Evolutionary conservation across 2,888 invertebrate species (phyloP).

Genomic region (Habroteleia sp.): DNA sequence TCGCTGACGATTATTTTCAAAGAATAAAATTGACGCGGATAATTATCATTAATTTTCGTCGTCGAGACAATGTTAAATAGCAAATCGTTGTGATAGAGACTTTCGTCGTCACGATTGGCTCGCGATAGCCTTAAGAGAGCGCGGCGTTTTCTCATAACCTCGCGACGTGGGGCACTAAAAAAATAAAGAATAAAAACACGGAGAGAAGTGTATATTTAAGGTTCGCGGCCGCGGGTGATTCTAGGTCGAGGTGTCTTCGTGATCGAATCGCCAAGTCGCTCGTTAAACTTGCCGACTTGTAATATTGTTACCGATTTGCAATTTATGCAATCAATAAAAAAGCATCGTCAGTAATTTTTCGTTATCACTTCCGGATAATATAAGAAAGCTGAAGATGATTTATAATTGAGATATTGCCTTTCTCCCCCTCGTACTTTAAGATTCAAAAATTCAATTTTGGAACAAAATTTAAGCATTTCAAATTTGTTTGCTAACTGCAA

Average conservation of each 20-base stretch:
- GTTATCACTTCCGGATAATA: too few relatives aligned
- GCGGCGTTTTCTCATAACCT: conserved; percentile 59
- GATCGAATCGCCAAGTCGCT: conserved; percentile 60
- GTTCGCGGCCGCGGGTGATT: conserved; percentile 63
- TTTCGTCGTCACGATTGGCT: conserved; percentile 56
- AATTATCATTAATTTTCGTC: conserved; percentile 57
- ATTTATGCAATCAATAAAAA: too few relatives aligned
- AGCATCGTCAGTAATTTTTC: too few relatives aligned
- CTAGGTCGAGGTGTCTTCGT: conserved; percentile 68
- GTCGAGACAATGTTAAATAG: conserved; percentile 39
- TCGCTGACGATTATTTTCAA: conserved; percentile 11
- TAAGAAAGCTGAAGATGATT: too few relatives aligned
- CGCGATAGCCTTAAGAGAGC: conserved; percentile 50
- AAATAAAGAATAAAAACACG: conserved; percentile 41
- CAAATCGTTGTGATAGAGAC: conserved; percentile 42
- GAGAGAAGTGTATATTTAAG: conserved; percentile 50
- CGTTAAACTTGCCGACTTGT: conserved; percentile 62
- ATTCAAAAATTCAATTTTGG: too few relatives aligned
- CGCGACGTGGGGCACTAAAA: conserved; percentile 35
- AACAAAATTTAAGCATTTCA: too few relatives aligned
- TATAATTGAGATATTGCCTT: too few relatives aligned
- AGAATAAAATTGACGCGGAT: conserved; percentile 40
- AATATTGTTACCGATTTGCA: conserved; percentile 57
- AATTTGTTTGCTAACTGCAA: too few relatives aligned
- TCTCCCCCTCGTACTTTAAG: too few relatives aligned